These are phyloP conservation scores for Celastrina argiolus DNA, from an alignment of 2,888 invertebrate species.

Conservation along the genomic window DNA sequence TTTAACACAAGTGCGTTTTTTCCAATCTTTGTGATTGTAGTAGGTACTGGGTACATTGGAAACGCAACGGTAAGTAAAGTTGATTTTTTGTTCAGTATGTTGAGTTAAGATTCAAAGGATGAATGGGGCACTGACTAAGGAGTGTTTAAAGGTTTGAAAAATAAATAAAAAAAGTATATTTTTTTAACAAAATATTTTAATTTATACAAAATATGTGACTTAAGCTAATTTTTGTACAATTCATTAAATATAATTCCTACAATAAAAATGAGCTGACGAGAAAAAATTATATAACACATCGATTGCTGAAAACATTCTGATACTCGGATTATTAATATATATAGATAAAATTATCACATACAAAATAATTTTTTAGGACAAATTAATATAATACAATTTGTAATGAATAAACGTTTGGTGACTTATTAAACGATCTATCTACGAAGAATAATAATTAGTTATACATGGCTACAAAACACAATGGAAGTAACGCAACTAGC, in stretches of 20 bases:
- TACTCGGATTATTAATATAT: background rate
- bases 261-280: slow-evolving; percentile 21
- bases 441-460: background rate
- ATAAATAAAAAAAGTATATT: slow-evolving; percentile 17
- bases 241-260: slow-evolving; percentile 48
- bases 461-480: background rate
- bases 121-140: background rate
- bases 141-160: background rate
- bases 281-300: slow-evolving; percentile 3
- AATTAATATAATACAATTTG: no score
- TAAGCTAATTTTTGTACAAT: slow-evolving; percentile 68
- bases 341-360: background rate
- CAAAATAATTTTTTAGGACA: no score
- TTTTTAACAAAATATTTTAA: slow-evolving; percentile 63
- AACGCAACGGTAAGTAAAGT: no score
- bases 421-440: no score
- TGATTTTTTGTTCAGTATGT: no score
- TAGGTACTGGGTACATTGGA: no score
- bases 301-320: background rate
- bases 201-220: slow-evolving; percentile 60
- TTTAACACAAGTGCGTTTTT: no score
- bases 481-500: background rate
- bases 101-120: no score
- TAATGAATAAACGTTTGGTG: no score
- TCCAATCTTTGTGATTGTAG: no score